phyloP scores from a whole-genome alignment of 2,113 vertebrate species.

The Neopipo cinnamomea region DNA sequence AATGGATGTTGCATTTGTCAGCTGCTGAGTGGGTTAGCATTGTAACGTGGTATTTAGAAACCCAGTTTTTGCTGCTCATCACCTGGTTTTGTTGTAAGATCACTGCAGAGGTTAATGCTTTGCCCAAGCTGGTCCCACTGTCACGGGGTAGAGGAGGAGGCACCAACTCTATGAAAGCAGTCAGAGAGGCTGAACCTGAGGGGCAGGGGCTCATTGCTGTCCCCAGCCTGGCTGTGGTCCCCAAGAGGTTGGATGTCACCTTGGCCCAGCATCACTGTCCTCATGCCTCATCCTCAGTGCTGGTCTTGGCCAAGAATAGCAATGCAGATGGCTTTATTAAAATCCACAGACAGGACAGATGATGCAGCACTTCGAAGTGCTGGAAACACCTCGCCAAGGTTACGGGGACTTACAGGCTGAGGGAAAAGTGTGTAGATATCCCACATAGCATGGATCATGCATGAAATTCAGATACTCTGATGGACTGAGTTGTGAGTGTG shows the following conservation, averaged over 20 bases:
- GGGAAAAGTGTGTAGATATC: neutral
- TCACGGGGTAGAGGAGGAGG: neutral
- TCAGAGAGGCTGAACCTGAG: neutral
- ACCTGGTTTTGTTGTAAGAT: neutral
- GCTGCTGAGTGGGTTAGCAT: neutral
- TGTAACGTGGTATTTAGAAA: neutral
- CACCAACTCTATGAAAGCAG: neutral
- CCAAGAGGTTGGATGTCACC: neutral
- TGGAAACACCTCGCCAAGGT: neutral
- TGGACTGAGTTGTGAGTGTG: neutral
- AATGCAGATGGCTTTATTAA: neutral
- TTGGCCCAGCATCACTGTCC: neutral
- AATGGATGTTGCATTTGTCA: neutral
- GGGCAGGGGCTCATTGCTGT: accelerated
- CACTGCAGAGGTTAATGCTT: neutral
- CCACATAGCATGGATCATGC: neutral
- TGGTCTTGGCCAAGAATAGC: neutral
- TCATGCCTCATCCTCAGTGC: neutral
- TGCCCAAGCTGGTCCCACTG: neutral
- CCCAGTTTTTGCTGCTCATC: neutral
- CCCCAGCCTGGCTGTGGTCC: neutral
- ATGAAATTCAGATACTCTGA: neutral
- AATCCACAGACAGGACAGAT: neutral
- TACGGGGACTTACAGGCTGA: neutral
- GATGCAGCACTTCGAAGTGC: neutral